phyloP scores from a whole-genome alignment of 2,888 invertebrate species.

The Neria commutata region DNA sequence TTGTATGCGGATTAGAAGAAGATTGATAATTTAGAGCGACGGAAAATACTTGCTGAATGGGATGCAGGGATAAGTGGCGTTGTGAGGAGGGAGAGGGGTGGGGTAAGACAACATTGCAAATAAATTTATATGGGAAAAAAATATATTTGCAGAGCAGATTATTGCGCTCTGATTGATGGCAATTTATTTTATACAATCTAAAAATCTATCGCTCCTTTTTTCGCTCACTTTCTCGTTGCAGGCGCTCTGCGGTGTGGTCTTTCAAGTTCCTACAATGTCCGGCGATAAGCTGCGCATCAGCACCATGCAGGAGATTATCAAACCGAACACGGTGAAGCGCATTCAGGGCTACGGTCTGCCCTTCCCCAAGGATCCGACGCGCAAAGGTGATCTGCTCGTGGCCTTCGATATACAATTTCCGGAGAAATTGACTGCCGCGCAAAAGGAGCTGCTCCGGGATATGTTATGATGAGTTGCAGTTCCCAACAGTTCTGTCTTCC shows the following conservation, averaged over 20 bases:
- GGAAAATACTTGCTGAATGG: not conserved
- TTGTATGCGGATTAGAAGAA: slow-evolving; percentile 28
- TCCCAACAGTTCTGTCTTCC: not conserved
- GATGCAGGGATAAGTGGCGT: not conserved
- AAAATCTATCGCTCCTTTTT: slow-evolving; percentile 19
- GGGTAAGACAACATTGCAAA: slow-evolving; percentile 22
- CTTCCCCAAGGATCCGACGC: slow-evolving; percentile 88
- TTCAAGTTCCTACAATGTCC: slow-evolving; percentile 90
- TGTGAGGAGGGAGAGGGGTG: slow-evolving; percentile 3
- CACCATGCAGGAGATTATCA: slow-evolving; percentile 83
- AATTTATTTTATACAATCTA: not conserved
- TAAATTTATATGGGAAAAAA: slow-evolving; percentile 47
- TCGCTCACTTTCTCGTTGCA: slow-evolving; percentile 62
- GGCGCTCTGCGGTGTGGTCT: slow-evolving; percentile 89
- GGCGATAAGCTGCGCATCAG: slow-evolving; percentile 85
- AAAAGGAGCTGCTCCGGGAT: slow-evolving; percentile 88
- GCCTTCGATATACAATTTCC: slow-evolving; percentile 97
- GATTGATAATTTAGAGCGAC: slow-evolving; percentile 46
- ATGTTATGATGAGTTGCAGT: slow-evolving; percentile 70
- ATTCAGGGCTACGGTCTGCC: slow-evolving; percentile 93
- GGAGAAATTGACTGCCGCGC: slow-evolving; percentile 77
- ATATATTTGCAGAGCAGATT: slow-evolving; percentile 26
- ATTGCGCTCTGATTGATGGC: slow-evolving; percentile 27
- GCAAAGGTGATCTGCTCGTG: slow-evolving; percentile 91
- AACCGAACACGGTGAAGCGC: slow-evolving; percentile 87